These are phyloP conservation scores for Diachasmimorpha longicaudata DNA, from an alignment of 1,140 invertebrate species.

Conservation along the genomic window DNA sequence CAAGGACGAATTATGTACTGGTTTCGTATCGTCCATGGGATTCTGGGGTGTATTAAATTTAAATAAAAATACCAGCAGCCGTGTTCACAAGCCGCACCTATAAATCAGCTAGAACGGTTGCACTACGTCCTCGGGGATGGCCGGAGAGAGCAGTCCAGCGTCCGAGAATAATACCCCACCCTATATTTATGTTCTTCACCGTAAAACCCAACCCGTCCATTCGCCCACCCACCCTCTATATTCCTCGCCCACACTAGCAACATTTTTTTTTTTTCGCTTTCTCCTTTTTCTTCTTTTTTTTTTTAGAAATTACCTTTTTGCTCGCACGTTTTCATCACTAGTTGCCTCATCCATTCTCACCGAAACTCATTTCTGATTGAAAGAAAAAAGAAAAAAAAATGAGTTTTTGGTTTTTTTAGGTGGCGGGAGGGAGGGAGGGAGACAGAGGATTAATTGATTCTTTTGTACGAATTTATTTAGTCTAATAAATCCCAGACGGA, in stretches of 20 bases:
- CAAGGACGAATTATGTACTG: neutral
- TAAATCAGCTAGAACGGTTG: slow-evolving; percentile 57
- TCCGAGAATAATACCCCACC: slow-evolving; percentile 55
- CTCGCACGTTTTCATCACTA: neutral
- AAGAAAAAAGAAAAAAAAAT: neutral
- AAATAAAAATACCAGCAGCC: slow-evolving; percentile 63
- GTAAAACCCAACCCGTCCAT: slow-evolving; percentile 44
- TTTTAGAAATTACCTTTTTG: neutral
- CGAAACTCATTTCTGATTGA: neutral
- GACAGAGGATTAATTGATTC: neutral
- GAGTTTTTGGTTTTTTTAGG: neutral
- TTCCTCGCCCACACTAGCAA: slow-evolving; percentile 22
- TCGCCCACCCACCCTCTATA: slow-evolving; percentile 27
- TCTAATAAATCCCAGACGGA: neutral
- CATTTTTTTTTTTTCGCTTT: slow-evolving; percentile 31
- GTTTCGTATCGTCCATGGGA: slow-evolving; percentile 32
- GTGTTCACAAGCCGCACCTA: slow-evolving; percentile 58
- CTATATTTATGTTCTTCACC: slow-evolving; percentile 58
- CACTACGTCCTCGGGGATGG: neutral
- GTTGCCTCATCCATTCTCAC: neutral
- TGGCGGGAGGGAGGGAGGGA: too few relatives aligned
- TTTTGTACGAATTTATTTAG: neutral
- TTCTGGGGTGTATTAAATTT: slow-evolving; percentile 59
- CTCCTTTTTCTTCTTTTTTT: slow-evolving; percentile 16
- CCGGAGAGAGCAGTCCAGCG: slow-evolving; percentile 41